Conservation (phyloP, 2,113 vertebrate species). For the Sceloporus tristichus region DNA sequence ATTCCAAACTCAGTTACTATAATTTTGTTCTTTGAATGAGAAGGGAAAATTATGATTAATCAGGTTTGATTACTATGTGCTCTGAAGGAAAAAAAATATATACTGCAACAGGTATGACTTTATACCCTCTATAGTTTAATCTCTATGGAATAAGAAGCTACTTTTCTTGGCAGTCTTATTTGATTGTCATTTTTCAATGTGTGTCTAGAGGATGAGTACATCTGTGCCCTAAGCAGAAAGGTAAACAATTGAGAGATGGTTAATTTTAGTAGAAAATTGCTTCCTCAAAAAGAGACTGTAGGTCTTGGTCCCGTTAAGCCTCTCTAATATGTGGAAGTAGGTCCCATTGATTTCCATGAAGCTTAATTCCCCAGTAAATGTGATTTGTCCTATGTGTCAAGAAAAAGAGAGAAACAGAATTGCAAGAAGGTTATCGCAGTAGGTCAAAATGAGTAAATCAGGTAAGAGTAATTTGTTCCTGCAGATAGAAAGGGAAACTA, state of each 20-base stretch:
- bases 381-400: background rate
- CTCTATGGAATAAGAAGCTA: background rate
- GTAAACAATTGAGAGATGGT: background rate
- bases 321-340: background rate
- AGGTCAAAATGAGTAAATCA: background rate
- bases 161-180: background rate
- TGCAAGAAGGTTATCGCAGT: background rate
- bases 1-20: background rate
- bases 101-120: background rate
- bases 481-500: background rate
- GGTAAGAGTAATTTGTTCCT: background rate
- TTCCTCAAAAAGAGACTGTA: background rate
- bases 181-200: background rate
- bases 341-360: background rate
- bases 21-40: background rate
- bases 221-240: background rate
- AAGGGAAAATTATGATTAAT: background rate
- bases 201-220: background rate
- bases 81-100: background rate
- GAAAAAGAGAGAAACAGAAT: background rate
- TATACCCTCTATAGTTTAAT: background rate
- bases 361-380: slow-evolving; percentile 3
- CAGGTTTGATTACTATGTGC: background rate
- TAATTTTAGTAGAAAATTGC: slow-evolving; percentile 36
- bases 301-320: background rate